Conservation (phyloP, 2,888 invertebrate species). For the Metopia argyrocephala region DNA sequence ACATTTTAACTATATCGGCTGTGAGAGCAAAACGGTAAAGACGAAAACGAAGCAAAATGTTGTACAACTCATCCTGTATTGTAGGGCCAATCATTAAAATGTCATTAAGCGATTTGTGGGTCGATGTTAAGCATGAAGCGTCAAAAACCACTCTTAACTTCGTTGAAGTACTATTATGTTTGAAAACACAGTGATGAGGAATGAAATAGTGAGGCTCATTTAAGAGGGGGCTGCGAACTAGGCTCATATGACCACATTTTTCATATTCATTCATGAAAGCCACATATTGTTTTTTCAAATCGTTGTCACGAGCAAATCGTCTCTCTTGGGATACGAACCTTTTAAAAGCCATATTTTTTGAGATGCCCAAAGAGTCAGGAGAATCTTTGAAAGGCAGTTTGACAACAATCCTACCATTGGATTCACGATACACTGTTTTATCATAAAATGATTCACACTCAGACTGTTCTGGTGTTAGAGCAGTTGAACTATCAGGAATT, state of each 20-base stretch:
- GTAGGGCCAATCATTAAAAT: conserved; percentile 55
- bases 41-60: conserved; percentile 51
- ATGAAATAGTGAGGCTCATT: conserved; percentile 2
- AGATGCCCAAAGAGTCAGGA: conserved; percentile 43
- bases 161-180: too few species aligned
- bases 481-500: neutral
- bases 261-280: conserved; percentile 62
- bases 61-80: conserved; percentile 46
- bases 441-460: conserved; percentile 42
- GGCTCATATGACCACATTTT: conserved; percentile 77
- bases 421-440: conserved; percentile 18
- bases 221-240: neutral
- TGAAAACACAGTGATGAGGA: conserved; percentile 23
- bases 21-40: conserved; percentile 47
- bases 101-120: conserved; percentile 53
- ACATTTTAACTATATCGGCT: conserved; percentile 59
- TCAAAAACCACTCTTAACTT: too few species aligned
- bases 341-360: conserved; percentile 40
- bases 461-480: conserved; percentile 37
- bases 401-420: conserved; percentile 42
- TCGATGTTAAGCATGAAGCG: neutral
- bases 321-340: conserved; percentile 56
- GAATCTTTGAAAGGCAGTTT: conserved; percentile 53
- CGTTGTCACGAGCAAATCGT: conserved; percentile 29
- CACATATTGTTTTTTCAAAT: conserved; percentile 50